Conservation (phyloP, 2,888 invertebrate species). For the Sminthurinus aureus region DNA sequence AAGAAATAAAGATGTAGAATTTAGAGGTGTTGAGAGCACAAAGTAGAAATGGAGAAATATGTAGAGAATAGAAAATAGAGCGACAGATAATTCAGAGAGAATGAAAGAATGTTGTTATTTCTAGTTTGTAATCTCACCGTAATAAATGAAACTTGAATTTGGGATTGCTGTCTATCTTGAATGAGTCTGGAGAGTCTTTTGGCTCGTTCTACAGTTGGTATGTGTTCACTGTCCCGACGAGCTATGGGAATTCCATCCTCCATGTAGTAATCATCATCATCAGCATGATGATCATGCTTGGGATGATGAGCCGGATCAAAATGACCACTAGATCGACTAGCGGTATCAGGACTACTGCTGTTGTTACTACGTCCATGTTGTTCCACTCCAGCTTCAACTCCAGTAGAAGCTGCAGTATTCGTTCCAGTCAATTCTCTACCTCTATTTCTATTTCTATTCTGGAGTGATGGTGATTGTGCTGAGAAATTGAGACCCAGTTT, state of each 20-base stretch:
- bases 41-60: neutral
- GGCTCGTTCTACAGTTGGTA: conserved; percentile 59
- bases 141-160: conserved; percentile 30
- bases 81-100: conserved; percentile 10
- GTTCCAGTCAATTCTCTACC: no score
- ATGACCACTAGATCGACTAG: neutral
- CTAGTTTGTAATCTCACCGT: neutral
- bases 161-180: conserved; percentile 57
- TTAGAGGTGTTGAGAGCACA: no score
- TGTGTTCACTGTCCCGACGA: conserved; percentile 32
- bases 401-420: neutral
- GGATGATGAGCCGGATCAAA: neutral
- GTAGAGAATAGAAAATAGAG: conserved; percentile 8
- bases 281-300: neutral
- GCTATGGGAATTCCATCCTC: conserved; percentile 24
- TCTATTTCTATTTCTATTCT: no score
- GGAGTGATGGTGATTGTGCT: no score
- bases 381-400: neutral
- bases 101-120: neutral
- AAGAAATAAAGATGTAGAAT: no score
- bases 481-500: neutral
- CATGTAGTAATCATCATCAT: neutral
- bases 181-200: conserved; percentile 59
- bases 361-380: neutral
- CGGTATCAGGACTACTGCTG: neutral